A percentile compares a stretch with the other conserved stretches of the same genome.
phyloP scores from a whole-genome alignment of 2,888 invertebrate genomes.

The Tholera decimalis region DNA sequence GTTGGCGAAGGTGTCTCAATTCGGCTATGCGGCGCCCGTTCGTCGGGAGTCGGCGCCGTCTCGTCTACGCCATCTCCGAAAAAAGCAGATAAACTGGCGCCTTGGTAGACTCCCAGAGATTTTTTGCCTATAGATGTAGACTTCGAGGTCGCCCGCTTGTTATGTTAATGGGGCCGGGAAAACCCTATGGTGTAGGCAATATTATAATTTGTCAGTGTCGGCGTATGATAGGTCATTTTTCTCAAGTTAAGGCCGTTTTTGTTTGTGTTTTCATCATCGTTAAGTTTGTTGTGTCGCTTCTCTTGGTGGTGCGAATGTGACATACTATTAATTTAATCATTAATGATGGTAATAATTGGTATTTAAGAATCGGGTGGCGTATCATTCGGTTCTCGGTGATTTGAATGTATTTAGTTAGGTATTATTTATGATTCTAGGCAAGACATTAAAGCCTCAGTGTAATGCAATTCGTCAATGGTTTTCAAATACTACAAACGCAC shows the following conservation, averaged over 20 bases:
- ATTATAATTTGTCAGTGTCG: slow-evolving; percentile 87
- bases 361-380: background rate
- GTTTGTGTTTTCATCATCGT: slow-evolving; percentile 54
- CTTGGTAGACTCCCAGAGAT: slow-evolving; percentile 88
- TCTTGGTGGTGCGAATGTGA: slow-evolving; percentile 41
- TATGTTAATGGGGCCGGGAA: slow-evolving; percentile 87
- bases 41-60: slow-evolving; percentile 86
- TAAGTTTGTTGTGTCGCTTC: slow-evolving; percentile 40
- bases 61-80: slow-evolving; percentile 82
- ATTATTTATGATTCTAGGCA: background rate
- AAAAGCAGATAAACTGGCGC: slow-evolving; percentile 77
- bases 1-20: slow-evolving; percentile 60
- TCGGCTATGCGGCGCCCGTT: slow-evolving; percentile 80
- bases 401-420: background rate
- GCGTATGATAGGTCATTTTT: slow-evolving; percentile 78
- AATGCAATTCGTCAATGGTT: too few relatives aligned
- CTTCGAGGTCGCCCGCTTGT: slow-evolving; percentile 84
- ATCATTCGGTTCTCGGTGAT: background rate
- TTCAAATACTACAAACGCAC: too few relatives aligned
- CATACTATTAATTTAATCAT: too few relatives aligned
- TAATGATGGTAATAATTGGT: slow-evolving; percentile 14
- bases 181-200: slow-evolving; percentile 83
- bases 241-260: slow-evolving; percentile 65
- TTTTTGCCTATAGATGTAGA: slow-evolving; percentile 88
- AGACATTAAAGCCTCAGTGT: background rate